Base-by-base conservation (phyloP, 2,888 invertebrate genomes). In the Idaea dimidiata region DNA sequence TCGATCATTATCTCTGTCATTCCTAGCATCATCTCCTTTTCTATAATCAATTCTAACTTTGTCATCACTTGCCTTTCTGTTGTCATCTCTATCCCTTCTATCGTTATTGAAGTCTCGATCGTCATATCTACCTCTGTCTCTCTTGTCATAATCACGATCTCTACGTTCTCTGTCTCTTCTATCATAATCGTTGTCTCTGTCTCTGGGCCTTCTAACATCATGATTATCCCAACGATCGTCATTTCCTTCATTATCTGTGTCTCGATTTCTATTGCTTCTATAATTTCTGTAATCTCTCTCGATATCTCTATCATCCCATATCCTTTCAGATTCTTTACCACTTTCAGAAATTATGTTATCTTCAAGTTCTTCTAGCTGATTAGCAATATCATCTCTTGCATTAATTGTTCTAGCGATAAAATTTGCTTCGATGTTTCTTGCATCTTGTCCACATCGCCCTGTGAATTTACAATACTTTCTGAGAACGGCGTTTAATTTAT, bases 291-390 rank as follows among this genome's bases (percentile, higher is more conserved):
- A 24, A 1, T 24, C 24, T 24, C 24, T 24, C 24, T 24, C 24
- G 24, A 24, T 24, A 24, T 54, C 31, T 54, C 16, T 10, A 17
- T 60, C 53, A 62, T 61, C 17, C 7, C n/a, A 54, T 69, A 31
- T 53, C 71, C 66, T 16, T 56, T 62, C 24, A 24, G 24, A 24
- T 24, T 24, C 24, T 24, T 3, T 24, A 5, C 24, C 24, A 24
- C 24, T 24, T 24, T 5, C 5, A 24, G 24, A 24, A 3, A 24
- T 24, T 24, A 43, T 14, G 14, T 43, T 3, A 43, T 43, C 43
- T 58, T 75, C 75, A 14, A 81, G 63, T 54, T 76, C 70, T 16
- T 76, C 59, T 0, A 80, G 63, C 16, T 78, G 62, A 17, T 69
- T 59, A 54, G 70, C 64, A 0, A 76, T 58, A 17, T 75, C 72